Conservation (phyloP, 2,888 invertebrate species). For the Diaperis boleti region DNA sequence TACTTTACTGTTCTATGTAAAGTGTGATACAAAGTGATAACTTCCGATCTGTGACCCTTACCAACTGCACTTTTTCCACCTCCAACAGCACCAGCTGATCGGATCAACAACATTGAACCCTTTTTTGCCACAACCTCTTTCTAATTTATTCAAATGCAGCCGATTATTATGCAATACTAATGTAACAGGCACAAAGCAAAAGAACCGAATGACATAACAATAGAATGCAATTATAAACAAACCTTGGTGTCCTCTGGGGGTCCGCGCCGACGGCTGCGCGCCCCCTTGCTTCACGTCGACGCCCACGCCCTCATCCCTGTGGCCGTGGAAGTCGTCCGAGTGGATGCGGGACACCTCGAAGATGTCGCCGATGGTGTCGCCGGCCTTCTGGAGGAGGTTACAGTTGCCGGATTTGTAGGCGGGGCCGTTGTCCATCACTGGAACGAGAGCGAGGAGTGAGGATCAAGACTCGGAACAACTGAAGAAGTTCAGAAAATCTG, state of each 20-base stretch:
- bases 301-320: conserved; percentile 79
- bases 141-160: conserved; percentile 42
- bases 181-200: conserved; percentile 31
- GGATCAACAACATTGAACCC: conserved; percentile 43
- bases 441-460: too few species aligned
- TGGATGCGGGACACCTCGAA: conserved; percentile 85
- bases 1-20: conserved; percentile 1
- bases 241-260: conserved; percentile 85
- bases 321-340: conserved; percentile 78
- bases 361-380: conserved; percentile 81
- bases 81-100: too few species aligned
- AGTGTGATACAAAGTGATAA: too few species aligned
- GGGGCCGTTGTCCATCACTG: conserved; percentile 81
- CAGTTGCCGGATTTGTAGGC: conserved; percentile 73
- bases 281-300: conserved; percentile 88
- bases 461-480: too few species aligned
- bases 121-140: conserved; percentile 37
- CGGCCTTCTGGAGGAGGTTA: conserved; percentile 74
- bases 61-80: too few species aligned
- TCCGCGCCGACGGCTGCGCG: conserved; percentile 75
- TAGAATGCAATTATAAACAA: not conserved
- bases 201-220: conserved; percentile 27
- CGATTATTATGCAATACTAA: conserved; percentile 41
- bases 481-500: too few species aligned
- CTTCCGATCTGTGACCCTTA: too few species aligned